Evolutionary conservation across 2,797 vertebrate genomes (phyloP).

Genomic region (Sphaeramia orbicularis): DNA sequence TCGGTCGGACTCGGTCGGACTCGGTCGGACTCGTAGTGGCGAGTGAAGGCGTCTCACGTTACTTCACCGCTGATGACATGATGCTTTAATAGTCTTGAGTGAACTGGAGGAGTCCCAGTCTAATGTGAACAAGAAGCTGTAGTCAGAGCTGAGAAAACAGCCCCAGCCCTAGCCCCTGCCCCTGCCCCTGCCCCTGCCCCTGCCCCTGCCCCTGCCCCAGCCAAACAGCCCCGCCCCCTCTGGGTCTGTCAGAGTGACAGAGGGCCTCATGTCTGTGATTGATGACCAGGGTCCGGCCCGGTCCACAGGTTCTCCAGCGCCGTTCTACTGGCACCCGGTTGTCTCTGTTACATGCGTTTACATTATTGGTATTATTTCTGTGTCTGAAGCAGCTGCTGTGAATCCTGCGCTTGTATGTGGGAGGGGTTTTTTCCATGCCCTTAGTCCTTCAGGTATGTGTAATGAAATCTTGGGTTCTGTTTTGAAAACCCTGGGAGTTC

Average conservation of each 20-base stretch:
- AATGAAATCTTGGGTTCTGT: slow-evolving; percentile 82
- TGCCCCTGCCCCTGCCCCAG: too few species aligned
- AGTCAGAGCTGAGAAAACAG: too few species aligned
- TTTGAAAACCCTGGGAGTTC: slow-evolving; percentile 83
- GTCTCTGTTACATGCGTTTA: slow-evolving; percentile 64
- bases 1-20: too few species aligned
- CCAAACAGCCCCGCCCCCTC: slow-evolving; percentile 26
- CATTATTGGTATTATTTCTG: slow-evolving; percentile 76
- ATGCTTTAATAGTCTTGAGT: too few species aligned
- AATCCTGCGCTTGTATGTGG: slow-evolving; percentile 25
- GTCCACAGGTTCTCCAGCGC: too few species aligned
- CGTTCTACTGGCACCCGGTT: slow-evolving; percentile 44
- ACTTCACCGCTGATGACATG: too few species aligned
- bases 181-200: too few species aligned
- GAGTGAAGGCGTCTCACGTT: too few species aligned
- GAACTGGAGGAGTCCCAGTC: too few species aligned
- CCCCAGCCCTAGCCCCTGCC: too few species aligned
- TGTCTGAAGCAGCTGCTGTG: slow-evolving; percentile 55
- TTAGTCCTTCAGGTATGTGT: slow-evolving; percentile 85
- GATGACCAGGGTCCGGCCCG: slow-evolving; percentile 66
- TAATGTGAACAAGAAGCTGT: slow-evolving; percentile 23
- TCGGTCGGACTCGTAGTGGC: too few species aligned
- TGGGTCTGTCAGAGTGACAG: slow-evolving; percentile 55
- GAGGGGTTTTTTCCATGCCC: slow-evolving; percentile 83
- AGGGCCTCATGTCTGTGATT: slow-evolving; percentile 63